Evolutionary conservation across 2,113 vertebrate species (phyloP).

Genomic region (Orthonyx spaldingii): DNA sequence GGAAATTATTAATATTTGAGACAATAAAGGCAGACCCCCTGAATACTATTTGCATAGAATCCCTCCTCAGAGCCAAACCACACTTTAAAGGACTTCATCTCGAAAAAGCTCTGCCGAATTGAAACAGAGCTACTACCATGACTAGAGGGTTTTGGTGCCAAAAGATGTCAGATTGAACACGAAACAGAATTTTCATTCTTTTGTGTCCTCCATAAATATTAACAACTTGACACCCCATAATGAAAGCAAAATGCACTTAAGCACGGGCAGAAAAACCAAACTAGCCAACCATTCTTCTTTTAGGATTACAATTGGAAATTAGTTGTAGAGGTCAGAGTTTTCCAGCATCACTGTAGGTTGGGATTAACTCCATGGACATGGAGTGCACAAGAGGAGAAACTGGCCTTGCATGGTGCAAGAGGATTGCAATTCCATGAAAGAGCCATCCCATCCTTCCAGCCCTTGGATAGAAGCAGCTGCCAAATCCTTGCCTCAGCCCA

Average conservation of each 20-base stretch:
- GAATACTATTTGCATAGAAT: conserved; percentile 39
- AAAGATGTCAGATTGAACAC: conserved; percentile 62
- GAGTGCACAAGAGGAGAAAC: neutral
- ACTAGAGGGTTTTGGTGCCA: conserved; percentile 34
- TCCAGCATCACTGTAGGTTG: neutral
- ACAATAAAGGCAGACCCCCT: conserved; percentile 38
- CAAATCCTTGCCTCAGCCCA: neutral
- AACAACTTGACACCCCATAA: conserved; percentile 62
- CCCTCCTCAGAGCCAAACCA: conserved; percentile 49
- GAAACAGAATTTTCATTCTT: conserved; percentile 60
- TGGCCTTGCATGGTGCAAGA: neutral
- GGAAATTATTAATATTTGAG: conserved; percentile 66
- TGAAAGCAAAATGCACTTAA: conserved; percentile 56
- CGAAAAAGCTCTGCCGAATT: neutral
- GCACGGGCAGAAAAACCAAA: conserved; percentile 47
- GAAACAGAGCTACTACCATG: conserved; percentile 45
- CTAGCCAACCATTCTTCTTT: conserved; percentile 61
- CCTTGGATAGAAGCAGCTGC: neutral
- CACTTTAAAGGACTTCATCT: conserved; percentile 50
- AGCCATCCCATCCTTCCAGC: neutral
- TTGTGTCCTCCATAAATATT: conserved; percentile 59
- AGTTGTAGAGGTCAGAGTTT: conserved; percentile 38
- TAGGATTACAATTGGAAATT: conserved; percentile 37
- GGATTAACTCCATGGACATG: neutral
- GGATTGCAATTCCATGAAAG: neutral